phyloP scores from a whole-genome alignment of 2,797 vertebrate species.

The Pachyuromys duprasi region DNA sequence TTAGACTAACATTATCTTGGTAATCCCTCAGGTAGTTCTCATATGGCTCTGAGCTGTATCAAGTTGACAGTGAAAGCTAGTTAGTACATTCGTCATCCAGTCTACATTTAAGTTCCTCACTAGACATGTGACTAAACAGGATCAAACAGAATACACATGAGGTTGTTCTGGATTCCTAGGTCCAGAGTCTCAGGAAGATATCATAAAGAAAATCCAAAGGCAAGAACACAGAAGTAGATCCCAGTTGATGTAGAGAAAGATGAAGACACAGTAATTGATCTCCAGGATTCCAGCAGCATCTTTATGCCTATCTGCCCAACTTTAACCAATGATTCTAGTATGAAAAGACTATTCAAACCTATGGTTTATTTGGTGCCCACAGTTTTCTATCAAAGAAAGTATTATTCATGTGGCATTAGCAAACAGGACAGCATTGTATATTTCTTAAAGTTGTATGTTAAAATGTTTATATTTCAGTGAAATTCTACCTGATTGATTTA shows the following conservation, averaged over 20 bases:
- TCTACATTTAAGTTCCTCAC: background rate
- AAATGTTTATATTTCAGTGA: slow-evolving; percentile 1
- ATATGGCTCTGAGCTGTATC: too few species aligned
- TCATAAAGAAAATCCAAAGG: background rate
- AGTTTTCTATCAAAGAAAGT: background rate
- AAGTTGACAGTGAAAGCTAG: too few species aligned
- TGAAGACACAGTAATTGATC: background rate
- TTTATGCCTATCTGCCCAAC: background rate
- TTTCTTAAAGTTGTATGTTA: background rate
- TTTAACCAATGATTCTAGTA: background rate
- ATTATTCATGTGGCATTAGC: background rate
- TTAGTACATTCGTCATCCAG: background rate
- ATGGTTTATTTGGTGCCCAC: background rate
- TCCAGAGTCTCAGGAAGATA: background rate
- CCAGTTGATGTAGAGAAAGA: background rate
- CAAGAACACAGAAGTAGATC: background rate
- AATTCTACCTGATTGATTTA: background rate
- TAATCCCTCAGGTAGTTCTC: background rate
- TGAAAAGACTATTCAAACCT: background rate
- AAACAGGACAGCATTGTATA: background rate
- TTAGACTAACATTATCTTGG: background rate
- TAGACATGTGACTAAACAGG: background rate
- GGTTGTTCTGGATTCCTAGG: background rate
- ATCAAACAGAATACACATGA: background rate
- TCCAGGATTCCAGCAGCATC: too few species aligned